phyloP scores from a whole-genome alignment of 2,113 vertebrate genomes.

The Eudorcas thomsonii region DNA sequence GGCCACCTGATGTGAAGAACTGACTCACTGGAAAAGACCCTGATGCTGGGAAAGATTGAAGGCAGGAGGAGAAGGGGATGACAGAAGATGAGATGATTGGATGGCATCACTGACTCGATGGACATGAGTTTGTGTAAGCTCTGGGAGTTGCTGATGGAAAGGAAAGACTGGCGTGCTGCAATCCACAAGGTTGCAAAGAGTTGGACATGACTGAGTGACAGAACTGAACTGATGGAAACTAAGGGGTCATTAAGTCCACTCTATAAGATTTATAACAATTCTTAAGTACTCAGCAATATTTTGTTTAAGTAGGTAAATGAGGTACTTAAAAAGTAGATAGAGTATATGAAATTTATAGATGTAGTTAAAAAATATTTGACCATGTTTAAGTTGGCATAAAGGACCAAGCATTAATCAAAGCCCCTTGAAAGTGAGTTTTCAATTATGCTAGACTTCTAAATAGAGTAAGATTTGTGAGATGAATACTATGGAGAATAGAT shows the following conservation, averaged over 20 bases:
- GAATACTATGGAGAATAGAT: background rate
- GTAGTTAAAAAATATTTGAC: constrained; percentile 32
- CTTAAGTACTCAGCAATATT: constrained; percentile 23
- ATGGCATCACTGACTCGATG: background rate
- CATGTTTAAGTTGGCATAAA: background rate
- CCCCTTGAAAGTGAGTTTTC: background rate
- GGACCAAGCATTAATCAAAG: background rate
- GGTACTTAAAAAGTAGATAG: constrained; percentile 27
- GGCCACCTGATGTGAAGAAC: background rate
- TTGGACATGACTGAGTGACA: background rate
- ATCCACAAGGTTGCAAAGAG: background rate
- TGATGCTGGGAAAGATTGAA: background rate
- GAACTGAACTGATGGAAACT: background rate
- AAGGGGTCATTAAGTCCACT: background rate
- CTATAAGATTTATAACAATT: background rate
- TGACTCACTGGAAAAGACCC: background rate
- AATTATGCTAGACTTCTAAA: constrained; percentile 11
- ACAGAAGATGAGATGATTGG: background rate
- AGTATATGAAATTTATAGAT: background rate
- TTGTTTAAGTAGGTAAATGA: constrained; percentile 39
- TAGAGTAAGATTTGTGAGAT: constrained; percentile 26
- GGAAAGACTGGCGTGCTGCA: background rate
- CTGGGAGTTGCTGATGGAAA: background rate
- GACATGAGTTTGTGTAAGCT: background rate
- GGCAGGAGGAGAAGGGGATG: background rate